Conservation (phyloP, 2,888 invertebrate genomes). For the Dynastes grantii region DNA sequence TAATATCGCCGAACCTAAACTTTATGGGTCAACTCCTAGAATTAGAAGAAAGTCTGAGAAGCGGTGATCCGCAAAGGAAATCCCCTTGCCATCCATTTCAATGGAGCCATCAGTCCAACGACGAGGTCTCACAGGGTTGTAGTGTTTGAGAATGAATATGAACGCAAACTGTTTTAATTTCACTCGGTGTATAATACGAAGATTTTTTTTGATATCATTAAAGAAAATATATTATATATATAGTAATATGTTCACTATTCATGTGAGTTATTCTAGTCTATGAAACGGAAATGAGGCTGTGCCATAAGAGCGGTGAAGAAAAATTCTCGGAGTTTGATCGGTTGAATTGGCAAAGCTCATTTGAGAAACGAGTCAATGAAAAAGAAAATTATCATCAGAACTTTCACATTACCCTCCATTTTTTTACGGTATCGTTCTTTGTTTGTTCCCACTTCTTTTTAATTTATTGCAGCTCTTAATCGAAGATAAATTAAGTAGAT, state of each 20-base stretch:
- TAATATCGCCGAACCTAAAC: slow-evolving; percentile 96
- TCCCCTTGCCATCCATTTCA: slow-evolving; percentile 71
- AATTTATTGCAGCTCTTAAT: slow-evolving; percentile 51
- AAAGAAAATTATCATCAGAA: slow-evolving; percentile 26
- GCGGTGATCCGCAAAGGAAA: slow-evolving; percentile 67
- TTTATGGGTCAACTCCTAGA: slow-evolving; percentile 94
- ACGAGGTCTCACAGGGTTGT: slow-evolving; percentile 74
- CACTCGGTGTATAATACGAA: slow-evolving; percentile 34
- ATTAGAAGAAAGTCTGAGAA: slow-evolving; percentile 80
- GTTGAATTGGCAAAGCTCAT: slow-evolving; percentile 50
- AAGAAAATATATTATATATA: slow-evolving; percentile 19
- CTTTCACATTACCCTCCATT: slow-evolving; percentile 21
- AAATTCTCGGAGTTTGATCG: slow-evolving; percentile 52
- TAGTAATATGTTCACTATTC: slow-evolving; percentile 46
- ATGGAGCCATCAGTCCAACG: slow-evolving; percentile 73
- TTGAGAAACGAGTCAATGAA: slow-evolving; percentile 42
- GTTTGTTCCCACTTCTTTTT: slow-evolving; percentile 38
- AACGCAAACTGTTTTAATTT: slow-evolving; percentile 44
- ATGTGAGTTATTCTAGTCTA: slow-evolving; percentile 62
- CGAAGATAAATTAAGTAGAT: slow-evolving; percentile 48
- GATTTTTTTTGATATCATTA: slow-evolving; percentile 46
- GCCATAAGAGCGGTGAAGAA: slow-evolving; percentile 63
- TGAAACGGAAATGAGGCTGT: slow-evolving; percentile 69
- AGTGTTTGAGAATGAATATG: slow-evolving; percentile 69
- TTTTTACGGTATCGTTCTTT: slow-evolving; percentile 17